A percentile compares a stretch with the other conserved stretches of the same genome.
These are phyloP conservation scores for Hesperia comma DNA, from an alignment of 2,888 invertebrate species.

Conservation along the genomic window DNA sequence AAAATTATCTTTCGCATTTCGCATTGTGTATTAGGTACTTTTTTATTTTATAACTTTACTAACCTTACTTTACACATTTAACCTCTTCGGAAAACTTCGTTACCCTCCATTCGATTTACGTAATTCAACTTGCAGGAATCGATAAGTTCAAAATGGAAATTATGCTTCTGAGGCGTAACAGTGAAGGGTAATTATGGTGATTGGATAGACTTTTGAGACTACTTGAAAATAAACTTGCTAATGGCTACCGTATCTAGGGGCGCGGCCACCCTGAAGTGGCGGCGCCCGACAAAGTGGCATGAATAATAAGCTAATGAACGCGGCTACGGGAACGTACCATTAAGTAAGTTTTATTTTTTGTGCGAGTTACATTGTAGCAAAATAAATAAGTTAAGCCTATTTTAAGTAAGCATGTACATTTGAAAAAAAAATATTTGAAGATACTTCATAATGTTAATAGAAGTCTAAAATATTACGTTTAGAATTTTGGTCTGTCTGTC, in stretches of 20 bases:
- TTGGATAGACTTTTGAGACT: constrained; percentile 36
- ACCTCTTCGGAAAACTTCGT: too few relatives aligned
- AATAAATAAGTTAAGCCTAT: too few relatives aligned
- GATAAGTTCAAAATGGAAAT: constrained; percentile 30
- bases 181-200: constrained; percentile 37
- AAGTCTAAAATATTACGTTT: too few relatives aligned
- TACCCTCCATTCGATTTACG: constrained; percentile 5
- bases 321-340: constrained; percentile 3
- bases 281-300: constrained; percentile 30
- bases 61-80: too few relatives aligned
- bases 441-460: too few relatives aligned
- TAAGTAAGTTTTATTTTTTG: not conserved
- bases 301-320: constrained; percentile 31
- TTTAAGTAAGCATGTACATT: too few relatives aligned
- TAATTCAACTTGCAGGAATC: constrained; percentile 24
- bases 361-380: not conserved
- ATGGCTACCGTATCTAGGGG: constrained; percentile 33
- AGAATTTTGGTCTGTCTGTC: too few relatives aligned
- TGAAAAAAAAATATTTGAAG: too few relatives aligned
- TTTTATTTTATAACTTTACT: too few relatives aligned
- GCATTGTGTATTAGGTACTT: too few relatives aligned
- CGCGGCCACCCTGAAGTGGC: constrained; percentile 26
- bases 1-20: too few relatives aligned
- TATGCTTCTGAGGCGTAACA: constrained; percentile 33
- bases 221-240: constrained; percentile 36